A percentile compares a stretch with the other conserved stretches of the same genome.
These are phyloP conservation scores for Pangasius larnaudii DNA, from an alignment of 2,797 vertebrate genomes.

Conservation along the genomic window DNA sequence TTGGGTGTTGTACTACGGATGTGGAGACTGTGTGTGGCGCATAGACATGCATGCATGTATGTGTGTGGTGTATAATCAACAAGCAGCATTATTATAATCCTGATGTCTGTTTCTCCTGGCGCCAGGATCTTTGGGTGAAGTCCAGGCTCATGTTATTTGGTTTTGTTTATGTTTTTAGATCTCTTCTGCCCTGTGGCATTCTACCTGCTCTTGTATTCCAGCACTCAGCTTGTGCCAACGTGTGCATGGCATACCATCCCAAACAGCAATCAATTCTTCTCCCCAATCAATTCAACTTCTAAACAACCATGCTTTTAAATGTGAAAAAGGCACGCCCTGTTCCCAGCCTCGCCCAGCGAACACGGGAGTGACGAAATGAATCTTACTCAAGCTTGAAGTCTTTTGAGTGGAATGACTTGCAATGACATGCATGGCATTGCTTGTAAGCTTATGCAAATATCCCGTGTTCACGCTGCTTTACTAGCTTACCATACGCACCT, in stretches of 20 bases:
- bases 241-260: constrained; percentile 28
- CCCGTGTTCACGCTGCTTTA: not conserved
- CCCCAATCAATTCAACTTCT: not conserved
- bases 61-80: constrained; percentile 15
- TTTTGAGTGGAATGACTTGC: not conserved
- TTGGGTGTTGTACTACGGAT: not conserved
- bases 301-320: not conserved
- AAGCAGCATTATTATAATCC: constrained; percentile 30
- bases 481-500: constrained; percentile 4
- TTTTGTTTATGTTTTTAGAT: constrained; percentile 29
- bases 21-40: constrained; percentile 9
- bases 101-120: constrained; percentile 30
- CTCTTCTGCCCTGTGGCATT: constrained; percentile 6
- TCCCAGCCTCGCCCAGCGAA: not conserved
- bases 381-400: constrained; percentile 24
- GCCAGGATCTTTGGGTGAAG: constrained; percentile 28
- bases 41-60: not conserved
- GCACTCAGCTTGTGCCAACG: constrained; percentile 31
- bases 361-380: constrained; percentile 21
- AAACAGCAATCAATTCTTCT: constrained; percentile 29
- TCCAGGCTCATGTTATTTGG: constrained; percentile 34
- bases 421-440: not conserved
- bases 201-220: constrained; percentile 23
- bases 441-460: constrained; percentile 9
- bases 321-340: too few species aligned